Evolutionary conservation across 2,797 vertebrate genomes (phyloP), one percentile per base, ranked within the genome.

Genomic region (Prunella strophiata): DNA sequence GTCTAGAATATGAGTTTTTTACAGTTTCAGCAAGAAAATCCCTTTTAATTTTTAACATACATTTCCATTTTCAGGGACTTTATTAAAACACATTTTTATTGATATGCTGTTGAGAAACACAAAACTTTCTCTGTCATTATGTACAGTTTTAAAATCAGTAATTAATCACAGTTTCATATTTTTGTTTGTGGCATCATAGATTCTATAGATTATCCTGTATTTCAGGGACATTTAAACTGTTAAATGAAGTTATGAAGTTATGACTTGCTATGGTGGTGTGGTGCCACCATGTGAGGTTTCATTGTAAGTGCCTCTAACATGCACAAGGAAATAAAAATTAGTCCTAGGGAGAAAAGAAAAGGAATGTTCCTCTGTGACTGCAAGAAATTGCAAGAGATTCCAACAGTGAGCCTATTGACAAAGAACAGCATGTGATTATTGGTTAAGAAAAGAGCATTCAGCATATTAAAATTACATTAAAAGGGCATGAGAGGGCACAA

Each of bases 281-380:
- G 85, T 93, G 95, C 94, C 95, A 92, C 81, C 93, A 89, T 42
- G 91, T 55, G 94, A 67, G 34, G 30, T 11, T 61, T 57, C 27
- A 3, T n/a, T 5, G 2, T 17, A 75, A 79, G 36, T 52, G 61
- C 71, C 58, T 75, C 40, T 20, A 38, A 58, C 13, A 6, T 0
- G 34, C 18, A 16, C 17, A 40, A 26, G 15, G 19, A 74, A 7
- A 13, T 25, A 82, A 87, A 72, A 58, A 36, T 13, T 1, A 85
- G 32, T 25, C 15, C 32, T 20, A 22, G 3, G 26, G 32, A 12
- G 4, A 32, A 57, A 47, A 51, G 23, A 54, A 38, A 36, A 78
- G 17, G 52, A 84, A 20, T 9, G 11, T n/a, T 75, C 26, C 47
- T 26, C 11, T 29, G 36, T 2, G 7, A 25, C 13, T 34, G 26